Evolutionary conservation across 2,113 vertebrate genomes (phyloP).

Genomic region (Neolamprologus modestus): DNA sequence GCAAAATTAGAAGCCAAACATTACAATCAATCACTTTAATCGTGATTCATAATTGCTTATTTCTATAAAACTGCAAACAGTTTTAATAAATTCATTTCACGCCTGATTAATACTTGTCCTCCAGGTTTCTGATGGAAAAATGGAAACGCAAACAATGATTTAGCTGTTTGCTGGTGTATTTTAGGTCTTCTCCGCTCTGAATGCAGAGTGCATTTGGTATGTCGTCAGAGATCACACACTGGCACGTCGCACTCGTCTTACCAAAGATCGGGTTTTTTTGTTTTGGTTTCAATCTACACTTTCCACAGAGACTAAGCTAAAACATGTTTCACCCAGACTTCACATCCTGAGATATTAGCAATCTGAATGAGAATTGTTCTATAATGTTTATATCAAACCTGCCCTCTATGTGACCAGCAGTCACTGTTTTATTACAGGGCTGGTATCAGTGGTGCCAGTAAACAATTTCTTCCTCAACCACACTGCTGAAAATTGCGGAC

Average conservation of each 20-base stretch:
- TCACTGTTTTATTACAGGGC: background rate
- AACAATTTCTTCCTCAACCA: background rate
- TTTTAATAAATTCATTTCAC: background rate
- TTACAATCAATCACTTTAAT: background rate
- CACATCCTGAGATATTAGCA: background rate
- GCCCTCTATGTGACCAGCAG: background rate
- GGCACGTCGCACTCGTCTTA: background rate
- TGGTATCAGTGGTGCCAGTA: background rate
- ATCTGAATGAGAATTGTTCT: background rate
- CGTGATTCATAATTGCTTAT: background rate
- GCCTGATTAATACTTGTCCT: background rate
- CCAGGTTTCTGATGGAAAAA: background rate
- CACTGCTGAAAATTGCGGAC: background rate
- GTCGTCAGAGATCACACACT: background rate
- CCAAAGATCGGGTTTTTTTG: rapidly evolving
- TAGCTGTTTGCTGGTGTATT: background rate
- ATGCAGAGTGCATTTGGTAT: background rate
- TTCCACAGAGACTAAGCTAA: background rate
- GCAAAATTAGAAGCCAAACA: background rate
- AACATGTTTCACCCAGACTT: background rate
- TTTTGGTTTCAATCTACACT: background rate
- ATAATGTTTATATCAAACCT: background rate
- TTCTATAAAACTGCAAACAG: background rate
- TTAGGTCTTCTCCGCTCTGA: background rate
- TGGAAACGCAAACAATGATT: background rate